These are phyloP conservation scores for Trilocha varians DNA, from an alignment of 2,888 invertebrate species.

Conservation along the genomic window DNA sequence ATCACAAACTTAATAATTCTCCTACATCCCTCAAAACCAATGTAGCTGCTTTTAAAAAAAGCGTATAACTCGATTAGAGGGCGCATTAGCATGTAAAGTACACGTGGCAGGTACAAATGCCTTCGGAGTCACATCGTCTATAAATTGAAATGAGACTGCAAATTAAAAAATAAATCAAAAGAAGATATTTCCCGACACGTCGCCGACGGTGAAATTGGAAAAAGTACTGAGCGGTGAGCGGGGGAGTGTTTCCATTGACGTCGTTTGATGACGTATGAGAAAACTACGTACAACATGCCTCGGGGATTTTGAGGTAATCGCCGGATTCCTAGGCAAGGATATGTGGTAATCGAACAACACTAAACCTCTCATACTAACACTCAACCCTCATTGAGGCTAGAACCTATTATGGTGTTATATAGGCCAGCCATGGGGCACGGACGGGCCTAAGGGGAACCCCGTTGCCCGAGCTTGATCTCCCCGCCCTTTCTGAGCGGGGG, in stretches of 20 bases:
- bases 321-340: too few relatives aligned
- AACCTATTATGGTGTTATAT: too few relatives aligned
- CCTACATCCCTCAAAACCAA: slow-evolving; percentile 3
- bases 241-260: slow-evolving; percentile 13
- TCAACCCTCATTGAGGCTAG: too few relatives aligned
- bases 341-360: too few relatives aligned
- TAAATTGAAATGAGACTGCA: slow-evolving; percentile 67
- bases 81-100: slow-evolving; percentile 53
- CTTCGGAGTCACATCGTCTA: slow-evolving; percentile 35
- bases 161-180: slow-evolving; percentile 74
- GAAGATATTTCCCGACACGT: slow-evolving; percentile 65
- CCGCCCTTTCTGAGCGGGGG: too few relatives aligned
- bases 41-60: slow-evolving; percentile 11
- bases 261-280: too few relatives aligned
- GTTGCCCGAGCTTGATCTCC: too few relatives aligned
- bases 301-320: too few relatives aligned
- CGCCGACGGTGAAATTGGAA: slow-evolving; percentile 59
- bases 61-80: slow-evolving; percentile 23
- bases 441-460: too few relatives aligned
- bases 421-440: too few relatives aligned
- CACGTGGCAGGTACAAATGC: slow-evolving; percentile 62
- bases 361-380: too few relatives aligned
- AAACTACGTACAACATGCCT: too few relatives aligned
- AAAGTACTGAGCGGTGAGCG: slow-evolving; percentile 29
- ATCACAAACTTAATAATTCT: not conserved